Percentiles rank a stretch among this genome's conserved stretches.
Evolutionary conservation across 2,888 invertebrate genomes (phyloP).

Genomic region (Agrochola macilenta): DNA sequence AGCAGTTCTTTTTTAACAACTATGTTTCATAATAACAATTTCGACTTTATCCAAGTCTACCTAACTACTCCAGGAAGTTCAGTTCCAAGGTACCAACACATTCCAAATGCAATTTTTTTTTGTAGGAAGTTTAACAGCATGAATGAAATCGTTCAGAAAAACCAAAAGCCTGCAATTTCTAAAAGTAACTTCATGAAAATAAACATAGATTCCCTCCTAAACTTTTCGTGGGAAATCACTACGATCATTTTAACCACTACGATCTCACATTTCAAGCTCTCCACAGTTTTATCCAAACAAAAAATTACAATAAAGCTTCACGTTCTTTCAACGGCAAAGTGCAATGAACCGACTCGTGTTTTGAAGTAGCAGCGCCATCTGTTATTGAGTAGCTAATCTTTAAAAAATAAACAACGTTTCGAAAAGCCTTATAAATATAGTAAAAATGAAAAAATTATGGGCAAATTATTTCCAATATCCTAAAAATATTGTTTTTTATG

Average conservation of each 20-base stretch:
- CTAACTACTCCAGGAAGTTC: not conserved
- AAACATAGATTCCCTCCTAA: conserved; percentile 7
- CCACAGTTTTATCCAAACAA: conserved; percentile 25
- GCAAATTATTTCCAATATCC: rapidly evolving
- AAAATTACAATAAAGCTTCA: conserved; percentile 45
- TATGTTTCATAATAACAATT: no score
- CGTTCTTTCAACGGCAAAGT: conserved; percentile 36
- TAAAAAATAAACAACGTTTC: not conserved
- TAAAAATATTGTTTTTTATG: no score
- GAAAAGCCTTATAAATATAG: not conserved
- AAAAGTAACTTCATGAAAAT: conserved; percentile 21
- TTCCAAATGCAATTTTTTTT: not conserved
- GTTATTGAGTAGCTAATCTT: conserved; percentile 71
- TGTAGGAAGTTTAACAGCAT: no score
- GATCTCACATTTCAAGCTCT: conserved; percentile 27
- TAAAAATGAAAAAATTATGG: not conserved
- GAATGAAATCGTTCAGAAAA: not conserved
- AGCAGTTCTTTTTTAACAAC: not conserved
- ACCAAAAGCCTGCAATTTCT: not conserved
- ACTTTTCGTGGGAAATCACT: conserved; percentile 30
- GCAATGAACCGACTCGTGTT: conserved; percentile 46
- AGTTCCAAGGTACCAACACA: not conserved
- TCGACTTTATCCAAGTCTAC: no score
- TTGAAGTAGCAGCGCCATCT: conserved; percentile 76
- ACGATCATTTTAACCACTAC: conserved; percentile 10